Evolutionary conservation across 2,113 vertebrate species (phyloP).

Genomic region (Orthochromis indermauri): DNA sequence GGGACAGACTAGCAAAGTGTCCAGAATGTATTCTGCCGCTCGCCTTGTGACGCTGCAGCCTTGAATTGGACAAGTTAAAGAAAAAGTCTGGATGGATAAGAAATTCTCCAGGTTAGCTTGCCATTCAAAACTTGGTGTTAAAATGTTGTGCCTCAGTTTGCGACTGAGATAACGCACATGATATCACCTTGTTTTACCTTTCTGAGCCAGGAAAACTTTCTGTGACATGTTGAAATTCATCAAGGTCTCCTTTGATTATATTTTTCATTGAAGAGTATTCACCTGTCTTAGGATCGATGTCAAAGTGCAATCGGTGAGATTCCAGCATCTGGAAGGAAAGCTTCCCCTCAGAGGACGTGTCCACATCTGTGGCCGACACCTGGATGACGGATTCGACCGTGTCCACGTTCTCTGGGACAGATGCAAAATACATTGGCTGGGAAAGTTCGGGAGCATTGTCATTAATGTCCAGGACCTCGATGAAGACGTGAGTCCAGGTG

Average conservation of each 20-base stretch:
- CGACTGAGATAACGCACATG: background rate
- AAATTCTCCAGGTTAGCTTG: background rate
- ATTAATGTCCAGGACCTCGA: conserved; percentile 88
- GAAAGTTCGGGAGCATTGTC: conserved; percentile 88
- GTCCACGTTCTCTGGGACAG: conserved; percentile 79
- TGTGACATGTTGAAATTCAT: no score
- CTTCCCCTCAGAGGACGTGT: conserved; percentile 80
- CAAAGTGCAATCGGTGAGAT: conserved; percentile 76
- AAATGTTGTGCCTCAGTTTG: background rate
- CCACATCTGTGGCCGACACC: conserved; percentile 79
- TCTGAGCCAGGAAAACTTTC: background rate
- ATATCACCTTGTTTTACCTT: background rate
- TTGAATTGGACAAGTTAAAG: background rate
- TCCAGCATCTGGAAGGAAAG: conserved; percentile 85
- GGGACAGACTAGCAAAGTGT: background rate
- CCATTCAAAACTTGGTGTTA: background rate
- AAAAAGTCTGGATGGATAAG: background rate
- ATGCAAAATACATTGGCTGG: conserved; percentile 83
- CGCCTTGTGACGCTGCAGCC: background rate
- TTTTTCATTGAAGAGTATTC: background rate
- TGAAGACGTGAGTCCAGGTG: conserved; percentile 85
- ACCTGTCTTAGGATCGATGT: conserved; percentile 83
- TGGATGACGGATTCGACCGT: conserved; percentile 74
- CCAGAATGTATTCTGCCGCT: background rate
- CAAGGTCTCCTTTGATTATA: background rate